Conservation (phyloP, 1,140 invertebrate genomes). For the Pachypeltis micranthus region DNA sequence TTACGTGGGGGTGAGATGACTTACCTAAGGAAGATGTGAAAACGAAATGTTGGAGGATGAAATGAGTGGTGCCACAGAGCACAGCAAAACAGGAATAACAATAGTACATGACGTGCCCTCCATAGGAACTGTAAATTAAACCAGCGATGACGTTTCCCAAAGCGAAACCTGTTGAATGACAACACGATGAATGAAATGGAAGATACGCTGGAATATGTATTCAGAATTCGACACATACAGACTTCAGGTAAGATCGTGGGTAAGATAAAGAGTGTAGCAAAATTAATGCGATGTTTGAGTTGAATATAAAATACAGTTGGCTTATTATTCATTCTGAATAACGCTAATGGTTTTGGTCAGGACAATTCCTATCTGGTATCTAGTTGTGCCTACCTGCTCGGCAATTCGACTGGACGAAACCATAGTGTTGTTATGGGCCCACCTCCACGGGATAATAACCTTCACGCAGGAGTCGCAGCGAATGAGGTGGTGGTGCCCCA, state of each 20-base stretch:
- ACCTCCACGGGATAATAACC: too few relatives aligned
- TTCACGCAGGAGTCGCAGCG: too few relatives aligned
- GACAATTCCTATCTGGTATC: too few relatives aligned
- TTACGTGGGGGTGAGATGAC: background rate
- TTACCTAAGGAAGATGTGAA: background rate
- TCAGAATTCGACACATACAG: background rate
- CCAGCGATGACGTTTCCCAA: constrained; percentile 49
- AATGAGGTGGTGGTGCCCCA: too few relatives aligned
- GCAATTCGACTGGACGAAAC: too few relatives aligned
- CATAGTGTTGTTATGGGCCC: too few relatives aligned
- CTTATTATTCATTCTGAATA: background rate
- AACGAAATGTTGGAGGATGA: constrained; percentile 27
- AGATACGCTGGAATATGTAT: constrained; percentile 3
- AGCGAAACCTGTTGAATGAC: constrained; percentile 40
- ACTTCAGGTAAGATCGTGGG: background rate
- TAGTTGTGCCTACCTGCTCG: too few relatives aligned
- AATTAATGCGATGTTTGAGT: background rate
- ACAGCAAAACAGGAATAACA: constrained; percentile 41
- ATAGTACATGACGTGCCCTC: constrained; percentile 41
- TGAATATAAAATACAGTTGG: background rate
- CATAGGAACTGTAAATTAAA: constrained; percentile 42
- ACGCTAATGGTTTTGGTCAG: background rate
- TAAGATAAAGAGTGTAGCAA: background rate
- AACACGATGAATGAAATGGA: constrained; percentile 16
- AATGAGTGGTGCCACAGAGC: constrained; percentile 41